A percentile compares a stretch with the other conserved stretches of the same genome.
Evolutionary conservation across 2,797 vertebrate genomes (phyloP).

Genomic region (Craterocephalus amniculus): DNA sequence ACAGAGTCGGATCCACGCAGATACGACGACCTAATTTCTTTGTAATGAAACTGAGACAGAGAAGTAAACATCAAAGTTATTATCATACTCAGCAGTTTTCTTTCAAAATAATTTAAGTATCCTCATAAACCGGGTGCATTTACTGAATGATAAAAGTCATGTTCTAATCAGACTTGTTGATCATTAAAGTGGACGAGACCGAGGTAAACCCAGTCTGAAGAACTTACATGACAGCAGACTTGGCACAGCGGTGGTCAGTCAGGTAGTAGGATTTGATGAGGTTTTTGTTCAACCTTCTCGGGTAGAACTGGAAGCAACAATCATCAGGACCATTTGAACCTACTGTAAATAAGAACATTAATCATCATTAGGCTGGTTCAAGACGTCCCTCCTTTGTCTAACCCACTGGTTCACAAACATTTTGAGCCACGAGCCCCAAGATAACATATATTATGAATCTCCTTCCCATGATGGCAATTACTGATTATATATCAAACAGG

Average conservation of each 20-base stretch:
- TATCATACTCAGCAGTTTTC: no score
- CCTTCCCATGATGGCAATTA: no score
- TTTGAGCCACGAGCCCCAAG: no score
- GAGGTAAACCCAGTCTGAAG: no score
- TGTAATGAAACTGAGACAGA: conserved; percentile 49
- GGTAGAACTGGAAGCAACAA: conserved; percentile 59
- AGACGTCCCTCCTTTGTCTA: neutral
- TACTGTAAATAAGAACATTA: neutral
- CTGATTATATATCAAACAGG: no score
- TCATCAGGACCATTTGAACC: neutral
- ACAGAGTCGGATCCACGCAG: conserved; percentile 27
- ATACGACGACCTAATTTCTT: neutral
- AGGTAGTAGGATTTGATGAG: rapidly evolving
- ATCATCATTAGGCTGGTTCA: rapidly evolving
- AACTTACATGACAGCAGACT: conserved; percentile 53
- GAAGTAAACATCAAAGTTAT: neutral
- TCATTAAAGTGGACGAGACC: no score
- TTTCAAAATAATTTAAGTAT: no score
- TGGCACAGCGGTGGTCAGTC: conserved; percentile 42
- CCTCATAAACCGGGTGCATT: neutral
- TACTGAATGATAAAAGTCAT: neutral
- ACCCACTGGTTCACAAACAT: no score
- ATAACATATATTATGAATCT: no score
- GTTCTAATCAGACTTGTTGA: no score
- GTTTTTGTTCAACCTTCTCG: rapidly evolving